Conservation (phyloP, 2,888 invertebrate genomes). For the Sipha maydis region DNA sequence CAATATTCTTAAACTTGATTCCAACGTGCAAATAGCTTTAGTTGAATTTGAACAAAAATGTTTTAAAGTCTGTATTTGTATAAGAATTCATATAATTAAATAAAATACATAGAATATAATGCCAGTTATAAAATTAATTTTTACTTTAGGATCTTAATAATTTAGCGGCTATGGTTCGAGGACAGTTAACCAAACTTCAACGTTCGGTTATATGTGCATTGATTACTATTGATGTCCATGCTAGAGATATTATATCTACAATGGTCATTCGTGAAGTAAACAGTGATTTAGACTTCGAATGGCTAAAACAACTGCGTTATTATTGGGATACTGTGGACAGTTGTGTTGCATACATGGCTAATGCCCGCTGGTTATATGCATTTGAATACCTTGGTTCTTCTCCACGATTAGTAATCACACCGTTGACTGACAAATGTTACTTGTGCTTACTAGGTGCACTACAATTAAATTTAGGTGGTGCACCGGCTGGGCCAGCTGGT, state of each 20-base stretch:
- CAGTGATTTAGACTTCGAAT: conserved; percentile 74
- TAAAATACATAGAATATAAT: not conserved
- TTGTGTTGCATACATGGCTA: conserved; percentile 80
- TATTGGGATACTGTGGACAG: conserved; percentile 80
- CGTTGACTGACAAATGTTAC: conserved; percentile 92
- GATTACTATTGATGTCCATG: conserved; percentile 91
- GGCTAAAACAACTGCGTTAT: conserved; percentile 90
- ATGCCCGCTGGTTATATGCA: conserved; percentile 87
- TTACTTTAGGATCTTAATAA: conserved; percentile 76
- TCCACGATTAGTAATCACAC: conserved; percentile 88
- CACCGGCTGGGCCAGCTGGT: conserved; percentile 85
- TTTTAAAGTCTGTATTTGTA: conserved; percentile 66
- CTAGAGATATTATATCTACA: conserved; percentile 83
- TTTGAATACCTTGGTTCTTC: conserved; percentile 95
- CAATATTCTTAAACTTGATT: conserved; percentile 73
- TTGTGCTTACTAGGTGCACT: conserved; percentile 91
- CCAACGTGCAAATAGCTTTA: conserved; percentile 68
- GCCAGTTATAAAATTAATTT: not conserved
- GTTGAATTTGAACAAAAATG: conserved; percentile 66
- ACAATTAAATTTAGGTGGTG: conserved; percentile 76
- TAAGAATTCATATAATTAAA: conserved; percentile 21
- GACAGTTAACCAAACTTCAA: conserved; percentile 76
- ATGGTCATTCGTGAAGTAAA: conserved; percentile 71
- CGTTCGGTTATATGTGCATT: conserved; percentile 84
- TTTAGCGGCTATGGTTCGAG: conserved; percentile 81